Evolutionary conservation across 1,140 invertebrate genomes (phyloP).

Genomic region (Caerostris extrusa): DNA sequence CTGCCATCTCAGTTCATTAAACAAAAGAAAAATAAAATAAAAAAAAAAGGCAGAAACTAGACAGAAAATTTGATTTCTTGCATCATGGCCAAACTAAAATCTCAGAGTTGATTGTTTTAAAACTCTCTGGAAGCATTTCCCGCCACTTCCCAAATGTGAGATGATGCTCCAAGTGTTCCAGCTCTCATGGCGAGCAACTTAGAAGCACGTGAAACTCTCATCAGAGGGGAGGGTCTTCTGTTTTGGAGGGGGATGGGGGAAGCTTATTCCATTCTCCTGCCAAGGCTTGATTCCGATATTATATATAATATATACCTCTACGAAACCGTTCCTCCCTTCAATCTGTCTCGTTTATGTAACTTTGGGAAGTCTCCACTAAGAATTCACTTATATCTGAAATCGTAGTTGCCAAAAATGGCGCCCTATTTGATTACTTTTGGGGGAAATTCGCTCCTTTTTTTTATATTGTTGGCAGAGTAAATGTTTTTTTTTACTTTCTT

Average conservation of each 20-base stretch:
- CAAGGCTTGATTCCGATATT: slow-evolving; percentile 74
- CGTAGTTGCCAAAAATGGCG: slow-evolving; percentile 76
- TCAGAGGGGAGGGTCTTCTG: slow-evolving; percentile 33
- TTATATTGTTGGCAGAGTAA: not conserved
- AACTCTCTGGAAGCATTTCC: slow-evolving; percentile 55
- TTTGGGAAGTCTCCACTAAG: slow-evolving; percentile 50
- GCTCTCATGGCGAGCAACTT: slow-evolving; percentile 62
- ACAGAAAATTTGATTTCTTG: slow-evolving; percentile 25
- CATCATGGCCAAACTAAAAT: slow-evolving; percentile 1
- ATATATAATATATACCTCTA: slow-evolving; percentile 73
- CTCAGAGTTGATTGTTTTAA: slow-evolving; percentile 68
- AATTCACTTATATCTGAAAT: slow-evolving; percentile 74
- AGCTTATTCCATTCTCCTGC: slow-evolving; percentile 18
- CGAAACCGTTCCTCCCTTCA: not conserved
- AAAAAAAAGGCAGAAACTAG: not conserved
- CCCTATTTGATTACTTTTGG: slow-evolving; percentile 76
- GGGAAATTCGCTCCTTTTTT: slow-evolving; percentile 51
- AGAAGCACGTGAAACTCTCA: slow-evolving; percentile 74
- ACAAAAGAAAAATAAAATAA: not conserved
- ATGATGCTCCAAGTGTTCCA: slow-evolving; percentile 56
- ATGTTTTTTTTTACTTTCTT: slow-evolving; percentile 9
- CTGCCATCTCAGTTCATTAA: slow-evolving; percentile 23
- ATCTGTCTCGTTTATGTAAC: slow-evolving; percentile 17
- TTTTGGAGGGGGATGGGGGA: not conserved
- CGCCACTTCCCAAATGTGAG: slow-evolving; percentile 73